A percentile compares a stretch with the other conserved stretches of the same genome.
Conservation (phyloP, 2,888 invertebrate genomes). For the Polymixis lichenea region DNA sequence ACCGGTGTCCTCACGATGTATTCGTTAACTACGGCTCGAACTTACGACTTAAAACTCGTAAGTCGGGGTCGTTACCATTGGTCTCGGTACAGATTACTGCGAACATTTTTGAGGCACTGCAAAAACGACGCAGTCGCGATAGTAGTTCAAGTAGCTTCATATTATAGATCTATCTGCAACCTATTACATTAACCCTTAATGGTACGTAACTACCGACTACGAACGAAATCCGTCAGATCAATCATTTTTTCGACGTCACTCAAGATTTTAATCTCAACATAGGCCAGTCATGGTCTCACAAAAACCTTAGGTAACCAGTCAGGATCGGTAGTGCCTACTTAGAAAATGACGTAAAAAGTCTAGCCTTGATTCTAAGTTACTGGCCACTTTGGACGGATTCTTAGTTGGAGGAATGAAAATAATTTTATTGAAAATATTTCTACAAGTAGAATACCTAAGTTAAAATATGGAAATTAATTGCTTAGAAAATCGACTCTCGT, state of each 20-base stretch:
- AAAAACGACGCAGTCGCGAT: too few relatives aligned
- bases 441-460: not conserved
- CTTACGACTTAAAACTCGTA: too few relatives aligned
- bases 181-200: not conserved
- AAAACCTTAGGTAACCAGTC: constrained; percentile 34
- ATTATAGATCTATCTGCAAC: not conserved
- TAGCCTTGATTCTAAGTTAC: constrained; percentile 40
- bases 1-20: too few relatives aligned
- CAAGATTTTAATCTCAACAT: constrained; percentile 52
- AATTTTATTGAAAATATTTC: not conserved
- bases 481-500: too few relatives aligned
- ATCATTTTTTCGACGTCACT: constrained; percentile 43
- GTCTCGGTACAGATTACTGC: too few relatives aligned
- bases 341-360: constrained; percentile 40
- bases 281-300: constrained; percentile 48
- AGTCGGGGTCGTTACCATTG: too few relatives aligned
- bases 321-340: constrained; percentile 24
- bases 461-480: too few relatives aligned
- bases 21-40: too few relatives aligned
- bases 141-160: not conserved
- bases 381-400: constrained; percentile 24
- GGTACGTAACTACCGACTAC: not conserved
- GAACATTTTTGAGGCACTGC: too few relatives aligned
- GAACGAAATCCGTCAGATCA: constrained; percentile 30
- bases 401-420: constrained; percentile 6